These are phyloP conservation scores for Spilosoma lubricipeda DNA, from an alignment of 2,888 invertebrate genomes.

Conservation along the genomic window DNA sequence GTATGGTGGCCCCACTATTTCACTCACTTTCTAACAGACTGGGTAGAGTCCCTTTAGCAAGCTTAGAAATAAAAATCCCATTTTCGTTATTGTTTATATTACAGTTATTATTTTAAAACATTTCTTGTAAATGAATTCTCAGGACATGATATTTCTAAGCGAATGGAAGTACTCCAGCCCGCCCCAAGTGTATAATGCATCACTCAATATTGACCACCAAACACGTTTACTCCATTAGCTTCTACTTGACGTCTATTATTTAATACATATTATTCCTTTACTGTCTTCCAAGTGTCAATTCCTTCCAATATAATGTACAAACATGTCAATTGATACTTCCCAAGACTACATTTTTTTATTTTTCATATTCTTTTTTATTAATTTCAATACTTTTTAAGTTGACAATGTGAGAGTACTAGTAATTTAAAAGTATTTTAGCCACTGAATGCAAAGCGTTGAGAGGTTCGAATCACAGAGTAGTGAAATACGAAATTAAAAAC, in stretches of 20 bases:
- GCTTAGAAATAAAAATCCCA: background rate
- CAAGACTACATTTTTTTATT: slow-evolving; percentile 35
- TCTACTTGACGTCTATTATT: slow-evolving; percentile 40
- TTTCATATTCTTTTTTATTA: background rate
- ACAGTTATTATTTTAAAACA: background rate
- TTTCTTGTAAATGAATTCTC: background rate
- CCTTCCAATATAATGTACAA: slow-evolving; percentile 82
- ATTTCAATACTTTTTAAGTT: background rate
- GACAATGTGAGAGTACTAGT: background rate
- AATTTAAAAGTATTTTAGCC: background rate
- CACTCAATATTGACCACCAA: background rate
- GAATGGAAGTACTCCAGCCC: background rate
- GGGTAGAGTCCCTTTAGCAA: no score
- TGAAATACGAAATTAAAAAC: background rate
- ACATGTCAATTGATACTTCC: slow-evolving; percentile 82
- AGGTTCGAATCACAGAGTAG: background rate
- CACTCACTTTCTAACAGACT: no score
- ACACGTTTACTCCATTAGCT: slow-evolving; percentile 13
- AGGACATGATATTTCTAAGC: background rate
- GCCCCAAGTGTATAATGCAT: slow-evolving; percentile 10
- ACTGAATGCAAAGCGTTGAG: background rate
- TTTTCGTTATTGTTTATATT: background rate
- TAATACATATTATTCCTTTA: slow-evolving; percentile 64
- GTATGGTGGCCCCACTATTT: no score
- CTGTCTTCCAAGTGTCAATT: slow-evolving; percentile 85